A percentile compares a stretch with the other conserved stretches of the same genome.
These are phyloP conservation scores for Chaitophorus viminalis DNA, from an alignment of 2,888 invertebrate genomes.

Conservation along the genomic window DNA sequence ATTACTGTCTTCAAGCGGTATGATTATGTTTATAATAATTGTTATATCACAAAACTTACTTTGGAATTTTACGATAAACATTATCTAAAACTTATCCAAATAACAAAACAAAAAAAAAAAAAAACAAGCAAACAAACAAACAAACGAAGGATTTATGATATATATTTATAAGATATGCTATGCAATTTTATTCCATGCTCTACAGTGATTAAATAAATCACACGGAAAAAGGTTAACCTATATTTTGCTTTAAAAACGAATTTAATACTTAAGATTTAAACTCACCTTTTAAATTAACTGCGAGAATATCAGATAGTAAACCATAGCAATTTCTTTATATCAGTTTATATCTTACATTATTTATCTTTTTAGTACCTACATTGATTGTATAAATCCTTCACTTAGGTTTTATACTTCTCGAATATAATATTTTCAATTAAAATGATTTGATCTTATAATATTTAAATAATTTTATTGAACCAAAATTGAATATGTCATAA, in stretches of 20 bases:
- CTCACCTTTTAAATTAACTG: slow-evolving; percentile 3
- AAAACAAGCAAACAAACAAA: background rate
- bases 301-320: background rate
- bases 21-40: background rate
- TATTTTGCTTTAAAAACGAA: background rate
- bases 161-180: background rate
- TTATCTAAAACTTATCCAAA: background rate
- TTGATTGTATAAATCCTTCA: background rate
- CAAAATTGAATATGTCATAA: no score
- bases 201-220: slow-evolving; percentile 11
- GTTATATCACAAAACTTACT: background rate
- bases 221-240: background rate
- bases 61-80: background rate
- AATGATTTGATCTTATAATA: no score
- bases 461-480: no score
- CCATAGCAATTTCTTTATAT: background rate
- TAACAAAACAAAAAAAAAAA: no score
- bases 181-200: background rate
- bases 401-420: no score
- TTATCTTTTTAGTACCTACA: background rate
- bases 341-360: background rate
- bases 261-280: background rate
- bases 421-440: no score
- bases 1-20: background rate
- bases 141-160: background rate